Base-by-base conservation (phyloP, 1,140 invertebrate genomes). In the Macrosteles quadrilineatus region DNA sequence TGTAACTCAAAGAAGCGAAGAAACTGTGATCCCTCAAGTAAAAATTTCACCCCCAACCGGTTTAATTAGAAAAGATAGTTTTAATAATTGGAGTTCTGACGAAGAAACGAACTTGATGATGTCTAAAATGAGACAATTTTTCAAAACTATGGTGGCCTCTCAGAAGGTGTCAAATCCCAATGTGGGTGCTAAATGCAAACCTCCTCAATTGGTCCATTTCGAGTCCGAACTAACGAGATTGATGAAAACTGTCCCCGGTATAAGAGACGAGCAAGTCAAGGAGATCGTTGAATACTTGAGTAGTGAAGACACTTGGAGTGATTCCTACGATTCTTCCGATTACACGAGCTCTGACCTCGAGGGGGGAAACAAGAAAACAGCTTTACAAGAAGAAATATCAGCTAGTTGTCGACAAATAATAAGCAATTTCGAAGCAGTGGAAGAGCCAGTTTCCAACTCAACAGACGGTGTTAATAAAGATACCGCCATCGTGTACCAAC, bases 21-120 rank as follows among this genome's bases (percentile, higher is more conserved):
- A 72, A 53, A 43, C 57, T 32, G 43, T 71, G 4, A 53, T 40
- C 0, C 43, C 63, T 9, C 23, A 67, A 23, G 64, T 63, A 14
- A 21, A 80, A 78, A 19, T 78, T 78, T 66, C 82, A 82, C 66
- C 75, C 19, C 68, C 77, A 23, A 72, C 84, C 27, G 84, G 85
- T 11, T 77, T 94, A 0, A 87, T 87, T 2, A 84, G 93, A 30
- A 94, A 94, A 79, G 93, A 95, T 78, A 94, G 92, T 76, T 95
- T 95, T 79, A 94, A 95, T 77, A 94, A 95, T 75, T 95, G 93
- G 93, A 94, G 92, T 50, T 95, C 93, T 0, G 93, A 96, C 77
- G 93, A 96, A 78, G 94, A 95, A 81, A 95, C 94, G 0, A 96
- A 96, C 79, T 79, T 95, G 9, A 96, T 96, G 93, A 95, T 96